These are phyloP conservation scores for Rhadina sibilatrix DNA, from an alignment of 2,113 vertebrate genomes.

Conservation along the genomic window DNA sequence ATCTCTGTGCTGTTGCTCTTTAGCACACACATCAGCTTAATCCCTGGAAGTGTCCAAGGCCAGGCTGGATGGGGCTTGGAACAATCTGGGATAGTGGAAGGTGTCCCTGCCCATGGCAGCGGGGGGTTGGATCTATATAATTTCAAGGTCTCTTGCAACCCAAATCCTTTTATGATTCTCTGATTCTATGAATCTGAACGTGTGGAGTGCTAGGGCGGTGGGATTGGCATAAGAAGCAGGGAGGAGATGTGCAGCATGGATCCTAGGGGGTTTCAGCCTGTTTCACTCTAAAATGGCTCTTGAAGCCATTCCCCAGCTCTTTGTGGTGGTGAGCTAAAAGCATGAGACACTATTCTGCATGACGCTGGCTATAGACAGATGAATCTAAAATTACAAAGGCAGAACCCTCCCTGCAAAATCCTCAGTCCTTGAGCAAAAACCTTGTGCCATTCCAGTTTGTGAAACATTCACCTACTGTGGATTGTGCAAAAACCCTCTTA, in stretches of 20 bases:
- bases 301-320: not conserved
- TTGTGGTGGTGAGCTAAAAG: not conserved
- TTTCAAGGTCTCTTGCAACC: not conserved
- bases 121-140: accelerated
- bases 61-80: accelerated
- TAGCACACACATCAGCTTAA: not conserved
- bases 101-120: not conserved
- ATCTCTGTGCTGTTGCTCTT: not conserved
- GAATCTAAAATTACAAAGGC: not conserved
- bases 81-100: not conserved
- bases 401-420: not conserved
- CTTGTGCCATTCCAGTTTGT: not conserved
- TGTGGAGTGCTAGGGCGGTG: not conserved
- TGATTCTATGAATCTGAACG: not conserved
- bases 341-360: not conserved
- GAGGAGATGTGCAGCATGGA: not conserved
- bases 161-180: not conserved
- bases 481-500: conserved; percentile 46
- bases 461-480: not conserved
- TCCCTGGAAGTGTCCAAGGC: not conserved
- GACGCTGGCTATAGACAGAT: not conserved
- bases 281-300: not conserved
- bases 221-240: not conserved
- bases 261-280: not conserved
- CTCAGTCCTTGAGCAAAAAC: not conserved